Evolutionary conservation across 2,888 invertebrate species (phyloP), one percentile per base, ranked within the genome.

Genomic region (Pyrgus malvae): DNA sequence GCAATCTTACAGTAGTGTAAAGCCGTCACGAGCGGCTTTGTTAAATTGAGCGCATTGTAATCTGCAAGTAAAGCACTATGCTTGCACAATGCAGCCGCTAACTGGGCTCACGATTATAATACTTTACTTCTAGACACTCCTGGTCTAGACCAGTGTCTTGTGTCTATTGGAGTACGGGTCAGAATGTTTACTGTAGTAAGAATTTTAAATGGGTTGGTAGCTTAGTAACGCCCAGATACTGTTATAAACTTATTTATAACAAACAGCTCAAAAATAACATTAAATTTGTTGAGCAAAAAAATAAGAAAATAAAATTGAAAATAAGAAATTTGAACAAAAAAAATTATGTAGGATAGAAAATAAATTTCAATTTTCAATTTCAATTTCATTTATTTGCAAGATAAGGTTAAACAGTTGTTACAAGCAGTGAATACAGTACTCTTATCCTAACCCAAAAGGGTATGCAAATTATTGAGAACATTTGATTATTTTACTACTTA

Each of bases 11-110:
- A 35, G 42, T 42, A 50, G 50, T 35, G 41, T 42, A 33, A 16
- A 19, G 8, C 11, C 41, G 50, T 50, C 50, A 50, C 50, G 50
- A 50, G 33, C 8, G 49, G 23, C 33, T 42, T 42, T 50, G 50
- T 50, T 50, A 33, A 12, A 16, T 21, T 27, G 48, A n/a, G 25
- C 25, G 8, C 38, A 33, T 21, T 23, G 38, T n/a, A 16, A 31
- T 41, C 27, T 48, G 19, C 25, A n/a, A 25, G 37, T 14, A 8
- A 16, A 35, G 33, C 19, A 31, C 35, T 23, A 35, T 35, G 29
- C 41, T 49, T 49, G 41, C 49, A 49, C 49, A 49, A 49, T 40
- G 11, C 41, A 5, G 17, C 12, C 27, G 29, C 27, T 9, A 38
- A 33, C 33, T 37, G 7, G 7, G 29, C n/a, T 14, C 46, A 46